Conservation (phyloP, 92 coral and sea anemone species). For the Porites divaricata region DNA sequence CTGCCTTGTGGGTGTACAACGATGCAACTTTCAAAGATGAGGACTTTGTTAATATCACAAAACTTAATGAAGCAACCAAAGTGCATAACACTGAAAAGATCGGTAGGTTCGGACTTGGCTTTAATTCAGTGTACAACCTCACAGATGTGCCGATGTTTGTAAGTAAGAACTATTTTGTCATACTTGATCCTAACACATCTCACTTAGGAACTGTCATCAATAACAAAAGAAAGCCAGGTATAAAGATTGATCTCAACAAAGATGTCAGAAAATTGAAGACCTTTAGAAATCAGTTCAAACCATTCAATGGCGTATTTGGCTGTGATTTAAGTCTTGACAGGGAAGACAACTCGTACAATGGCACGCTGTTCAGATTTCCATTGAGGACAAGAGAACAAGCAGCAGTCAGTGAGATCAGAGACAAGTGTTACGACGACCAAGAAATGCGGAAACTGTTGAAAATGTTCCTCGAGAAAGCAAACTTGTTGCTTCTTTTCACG, state of each 20-base stretch:
- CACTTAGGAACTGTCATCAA: slow-evolving; percentile 75
- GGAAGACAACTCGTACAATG: slow-evolving; percentile 58
- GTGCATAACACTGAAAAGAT: slow-evolving; percentile 80
- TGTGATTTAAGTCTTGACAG: slow-evolving; percentile 66
- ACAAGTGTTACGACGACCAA: slow-evolving; percentile 56
- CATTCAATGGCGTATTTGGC: slow-evolving; percentile 83
- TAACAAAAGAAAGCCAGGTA: slow-evolving; percentile 45
- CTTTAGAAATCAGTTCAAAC: slow-evolving; percentile 83
- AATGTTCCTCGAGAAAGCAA: slow-evolving; percentile 63
- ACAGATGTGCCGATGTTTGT: slow-evolving; percentile 94
- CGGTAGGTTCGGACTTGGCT: slow-evolving; percentile 94
- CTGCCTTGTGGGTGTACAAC: slow-evolving; percentile 93
- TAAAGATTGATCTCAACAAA: slow-evolving; percentile 29
- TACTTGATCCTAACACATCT: slow-evolving; percentile 86
- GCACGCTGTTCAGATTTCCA: slow-evolving; percentile 91
- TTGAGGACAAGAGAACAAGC: slow-evolving; percentile 78
- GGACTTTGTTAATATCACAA: slow-evolving; percentile 85
- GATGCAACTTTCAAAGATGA: slow-evolving; percentile 83
- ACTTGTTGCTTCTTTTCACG: slow-evolving; percentile 78
- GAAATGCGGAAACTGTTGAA: slow-evolving; percentile 66
- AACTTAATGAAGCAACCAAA: slow-evolving; percentile 90
- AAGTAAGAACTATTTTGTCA: slow-evolving; percentile 69
- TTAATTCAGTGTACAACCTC: slow-evolving; percentile 88
- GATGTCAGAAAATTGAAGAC: slow-evolving; percentile 49
- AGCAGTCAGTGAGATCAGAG: slow-evolving; percentile 66